A percentile compares a stretch with the other conserved stretches of the same genome.
Evolutionary conservation across 2,113 vertebrate species (phyloP).

Genomic region (Elachura formosa): DNA sequence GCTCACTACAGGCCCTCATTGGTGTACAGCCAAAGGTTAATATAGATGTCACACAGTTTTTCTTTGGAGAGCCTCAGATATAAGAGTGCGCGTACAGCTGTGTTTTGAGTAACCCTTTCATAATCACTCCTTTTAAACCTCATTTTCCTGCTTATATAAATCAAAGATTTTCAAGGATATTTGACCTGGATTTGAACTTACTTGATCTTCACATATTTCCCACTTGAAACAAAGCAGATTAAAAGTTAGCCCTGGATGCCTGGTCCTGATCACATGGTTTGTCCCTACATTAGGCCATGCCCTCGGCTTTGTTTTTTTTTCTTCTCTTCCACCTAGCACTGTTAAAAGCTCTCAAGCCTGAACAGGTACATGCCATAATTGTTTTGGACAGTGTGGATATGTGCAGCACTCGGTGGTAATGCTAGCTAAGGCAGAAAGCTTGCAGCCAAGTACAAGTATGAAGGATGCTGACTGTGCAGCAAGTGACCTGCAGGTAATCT

Average conservation of each 20-base stretch:
- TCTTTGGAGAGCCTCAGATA: slow-evolving; percentile 71
- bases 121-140: slow-evolving; percentile 74
- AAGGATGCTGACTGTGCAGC: accelerated
- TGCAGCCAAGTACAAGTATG: not conserved
- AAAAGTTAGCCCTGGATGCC: slow-evolving; percentile 59
- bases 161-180: slow-evolving; percentile 74
- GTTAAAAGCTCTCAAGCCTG: not conserved
- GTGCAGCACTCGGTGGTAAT: not conserved
- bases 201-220: slow-evolving; percentile 67
- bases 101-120: slow-evolving; percentile 78
- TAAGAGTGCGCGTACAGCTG: slow-evolving; percentile 72
- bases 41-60: slow-evolving; percentile 91
- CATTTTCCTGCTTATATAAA: slow-evolving; percentile 76
- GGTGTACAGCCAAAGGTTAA: slow-evolving; percentile 89
- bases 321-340: not conserved
- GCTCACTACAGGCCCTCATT: slow-evolving; percentile 78
- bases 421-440: not conserved
- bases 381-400: not conserved
- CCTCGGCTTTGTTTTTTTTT: not conserved
- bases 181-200: slow-evolving; percentile 80
- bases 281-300: slow-evolving; percentile 39
- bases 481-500: not conserved
- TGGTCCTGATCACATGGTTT: slow-evolving; percentile 36
- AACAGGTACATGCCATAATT: slow-evolving; percentile 16
- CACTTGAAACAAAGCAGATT: slow-evolving; percentile 68